Percentiles rank a stretch among this genome's conserved stretches.
Evolutionary conservation across 2,113 vertebrate species (phyloP).

Genomic region (Nothoprocta pentlandii): DNA sequence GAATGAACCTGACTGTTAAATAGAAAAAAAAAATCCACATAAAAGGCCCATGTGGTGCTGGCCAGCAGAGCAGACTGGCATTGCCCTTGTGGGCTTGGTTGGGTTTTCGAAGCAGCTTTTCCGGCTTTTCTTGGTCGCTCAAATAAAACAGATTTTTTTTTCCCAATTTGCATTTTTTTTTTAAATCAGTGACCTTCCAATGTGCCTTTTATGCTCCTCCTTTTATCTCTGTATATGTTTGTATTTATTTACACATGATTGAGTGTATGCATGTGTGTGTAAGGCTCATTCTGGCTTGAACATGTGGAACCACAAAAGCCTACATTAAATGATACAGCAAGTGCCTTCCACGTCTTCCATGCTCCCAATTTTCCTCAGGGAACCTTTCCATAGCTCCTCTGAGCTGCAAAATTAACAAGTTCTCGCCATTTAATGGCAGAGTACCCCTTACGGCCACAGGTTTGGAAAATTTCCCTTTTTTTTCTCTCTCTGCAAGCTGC

Average conservation of each 20-base stretch:
- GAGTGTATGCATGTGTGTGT: background rate
- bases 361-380: background rate
- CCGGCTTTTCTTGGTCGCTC: background rate
- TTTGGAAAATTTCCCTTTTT: background rate
- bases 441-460: accelerated
- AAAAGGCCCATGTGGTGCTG: background rate
- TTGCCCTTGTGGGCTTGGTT: background rate
- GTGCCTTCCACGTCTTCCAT: background rate
- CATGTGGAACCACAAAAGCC: background rate
- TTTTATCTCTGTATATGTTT: background rate
- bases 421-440: background rate
- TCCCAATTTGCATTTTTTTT: background rate
- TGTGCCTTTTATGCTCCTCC: background rate
- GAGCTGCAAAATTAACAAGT: background rate
- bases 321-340: background rate
- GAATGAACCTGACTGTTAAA: slow-evolving; percentile 8
- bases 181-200: background rate
- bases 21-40: background rate
- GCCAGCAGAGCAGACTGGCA: background rate
- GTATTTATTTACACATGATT: too few species aligned
- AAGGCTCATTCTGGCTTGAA: background rate
- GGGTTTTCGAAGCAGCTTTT: slow-evolving; percentile 4
- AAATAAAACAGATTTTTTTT: background rate
- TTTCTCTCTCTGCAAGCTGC: background rate
- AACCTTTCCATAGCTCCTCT: background rate